Evolutionary conservation across 2,113 vertebrate genomes (phyloP), one percentile per base, ranked within the genome.

Genomic region (Oncorhynchus tshawytscha): DNA sequence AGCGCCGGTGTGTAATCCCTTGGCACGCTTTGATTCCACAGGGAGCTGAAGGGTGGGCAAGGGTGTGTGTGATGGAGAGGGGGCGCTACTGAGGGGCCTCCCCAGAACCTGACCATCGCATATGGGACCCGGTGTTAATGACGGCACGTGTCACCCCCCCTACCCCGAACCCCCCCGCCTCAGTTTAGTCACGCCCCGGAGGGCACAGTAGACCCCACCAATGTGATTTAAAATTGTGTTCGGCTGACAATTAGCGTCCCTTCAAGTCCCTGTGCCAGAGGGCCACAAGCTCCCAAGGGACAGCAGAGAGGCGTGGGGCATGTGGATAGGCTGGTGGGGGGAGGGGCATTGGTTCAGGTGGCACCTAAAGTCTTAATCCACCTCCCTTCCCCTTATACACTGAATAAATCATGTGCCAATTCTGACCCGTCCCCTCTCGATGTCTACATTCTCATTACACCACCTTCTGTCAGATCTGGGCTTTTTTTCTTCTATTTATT

Each of bases 141-240:
- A 98, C 93, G 93, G 93, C 95, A 95, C 96, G 49, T 93, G 94
- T 94, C 95, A 95, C 94, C 92, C 79, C 69, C 72, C 86, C 78
- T 1, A 4, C 4, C 29, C 27, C 27, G 3, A 27, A 16, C 2
- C 49, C 49, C 9, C 6, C 49, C 6, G 67, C 92, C 93, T 22
- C 92, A 94, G 96, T 95, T 96, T 95, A 95, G 94, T 94, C 94
- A 94, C 71, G 76, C 84, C 65, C 77, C 75, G 75, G 20, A 87
- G 86, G 91, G 92, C 91, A 83, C 84, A 91, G 51, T 24, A 72
- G 22, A 31, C n/a, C 27, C 31, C 78, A 69, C 90, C 95, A 95
- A 95, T 96, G 91, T 97, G 96, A 99, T 98, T 98, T 98, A 97
- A 98, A 97, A 81, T 94, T 94, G 74, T 97, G 96, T 98, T 91